phyloP scores from a whole-genome alignment of 2,797 vertebrate species.

The Enteromius argenteus region DNA sequence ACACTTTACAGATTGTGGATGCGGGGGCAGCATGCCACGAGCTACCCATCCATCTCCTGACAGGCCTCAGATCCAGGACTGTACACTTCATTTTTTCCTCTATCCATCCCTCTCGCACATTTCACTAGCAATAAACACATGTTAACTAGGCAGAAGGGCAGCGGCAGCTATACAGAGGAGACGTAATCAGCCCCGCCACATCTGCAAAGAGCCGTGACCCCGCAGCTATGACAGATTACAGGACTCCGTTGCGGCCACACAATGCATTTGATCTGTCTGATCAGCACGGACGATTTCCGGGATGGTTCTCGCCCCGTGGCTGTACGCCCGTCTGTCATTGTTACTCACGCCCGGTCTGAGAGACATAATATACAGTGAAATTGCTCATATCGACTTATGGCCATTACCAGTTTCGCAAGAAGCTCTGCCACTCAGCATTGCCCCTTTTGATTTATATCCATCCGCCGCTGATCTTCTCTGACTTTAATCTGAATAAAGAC shows the following conservation, averaged over 20 bases:
- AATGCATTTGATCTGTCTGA: conserved; percentile 56
- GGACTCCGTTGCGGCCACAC: conserved; percentile 9
- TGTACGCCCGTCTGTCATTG: conserved; percentile 51
- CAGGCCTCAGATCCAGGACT: conserved; percentile 46
- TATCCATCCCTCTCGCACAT: conserved; percentile 20
- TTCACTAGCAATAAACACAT: conserved; percentile 55
- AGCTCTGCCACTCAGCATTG: conserved; percentile 47
- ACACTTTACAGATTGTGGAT: conserved; percentile 57
- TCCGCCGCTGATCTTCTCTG: conserved; percentile 50
- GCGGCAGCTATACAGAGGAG: conserved; percentile 43
- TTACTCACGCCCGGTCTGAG: conserved; percentile 49
- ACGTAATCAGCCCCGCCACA: conserved; percentile 47
- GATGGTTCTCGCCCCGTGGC: conserved; percentile 50
- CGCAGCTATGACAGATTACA: conserved; percentile 51
- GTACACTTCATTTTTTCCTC: conserved; percentile 46
- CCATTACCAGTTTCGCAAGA: conserved; percentile 55
- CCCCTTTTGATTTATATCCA: conserved; percentile 56
- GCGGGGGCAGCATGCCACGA: conserved; percentile 50
- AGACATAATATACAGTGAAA: conserved; percentile 55
- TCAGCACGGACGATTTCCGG: conserved; percentile 50
- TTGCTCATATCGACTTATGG: conserved; percentile 58
- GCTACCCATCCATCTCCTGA: conserved; percentile 59
- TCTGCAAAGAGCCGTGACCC: conserved; percentile 52
- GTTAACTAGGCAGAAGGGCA: conserved; percentile 43
- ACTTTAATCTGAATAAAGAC: conserved; percentile 65